Base-by-base conservation (phyloP, 2,113 vertebrate species). In the Anas platyrhynchos region DNA sequence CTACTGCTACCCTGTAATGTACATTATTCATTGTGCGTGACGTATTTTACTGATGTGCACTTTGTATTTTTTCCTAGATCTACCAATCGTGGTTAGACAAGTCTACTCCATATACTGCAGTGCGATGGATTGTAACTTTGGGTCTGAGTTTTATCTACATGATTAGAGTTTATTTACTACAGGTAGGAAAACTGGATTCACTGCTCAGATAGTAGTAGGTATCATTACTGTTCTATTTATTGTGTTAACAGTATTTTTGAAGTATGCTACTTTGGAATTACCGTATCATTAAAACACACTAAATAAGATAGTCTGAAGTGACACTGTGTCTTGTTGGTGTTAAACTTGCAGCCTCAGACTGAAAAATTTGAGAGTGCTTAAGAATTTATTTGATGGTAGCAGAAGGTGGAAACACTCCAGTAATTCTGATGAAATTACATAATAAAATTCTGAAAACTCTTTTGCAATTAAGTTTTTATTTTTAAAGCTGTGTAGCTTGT, bases 11-110 rank as follows among this genome's bases (percentile, higher is more conserved):
- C 6, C 38, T 59, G 9, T 68, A 46, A 66, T 74, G 32, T 76
- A 3, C 1, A 9, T 21, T 34, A 22, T 20, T 72, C 7, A 1
- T 17, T 83, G 69, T 81, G 52, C 56, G 41, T 56, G 12, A 3
- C 6, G 38, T 71, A 2, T 71, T 92, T 94, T 59, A 56, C 54
- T 56, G 21, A 41, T 54, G n/a, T 59, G 21, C 27, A 1, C 59
- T 94, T 67, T 65, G 0, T 41, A 11, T 91, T 93, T 79, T 36
- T 48, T 84, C 68, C 74, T 69, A 99, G 99, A 94, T 99, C 97
- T 99, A 99, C 96, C 99, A 99, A 96, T 99, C 99, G 96, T 99
- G 99, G 99, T 98, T 99, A 97, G 99, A 99, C 98, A 99, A 99
- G 98, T 99, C 99, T 74, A 99, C 99, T 9, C 99, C 99, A 0